Conservation (phyloP, 1,140 invertebrate genomes). For the Leptinotarsa undecemlineata region DNA sequence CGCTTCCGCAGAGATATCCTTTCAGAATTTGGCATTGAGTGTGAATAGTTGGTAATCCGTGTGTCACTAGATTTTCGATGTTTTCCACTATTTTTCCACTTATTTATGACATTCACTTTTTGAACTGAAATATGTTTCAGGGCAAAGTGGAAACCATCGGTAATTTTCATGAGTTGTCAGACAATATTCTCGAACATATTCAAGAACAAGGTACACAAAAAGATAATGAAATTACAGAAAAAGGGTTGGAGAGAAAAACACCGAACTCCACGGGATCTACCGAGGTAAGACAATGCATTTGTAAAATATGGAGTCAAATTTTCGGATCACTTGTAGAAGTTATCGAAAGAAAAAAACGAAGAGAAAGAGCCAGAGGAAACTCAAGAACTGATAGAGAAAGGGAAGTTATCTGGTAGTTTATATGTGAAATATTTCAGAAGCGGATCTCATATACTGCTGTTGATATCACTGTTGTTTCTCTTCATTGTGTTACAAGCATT, state of each 20-base stretch:
- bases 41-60: too few relatives aligned
- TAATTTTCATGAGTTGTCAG: constrained; percentile 49
- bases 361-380: constrained; percentile 57
- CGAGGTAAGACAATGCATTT: too few relatives aligned
- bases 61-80: too few relatives aligned
- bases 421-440: constrained; percentile 61
- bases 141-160: constrained; percentile 55
- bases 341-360: neutral
- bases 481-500: constrained; percentile 57
- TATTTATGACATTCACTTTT: neutral
- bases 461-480: constrained; percentile 54
- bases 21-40: too few relatives aligned
- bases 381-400: constrained; percentile 63
- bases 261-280: too few relatives aligned
- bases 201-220: too few relatives aligned
- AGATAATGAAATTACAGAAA: constrained; percentile 13
- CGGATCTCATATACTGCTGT: constrained; percentile 56
- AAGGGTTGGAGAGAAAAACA: too few relatives aligned
- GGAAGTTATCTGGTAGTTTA: constrained; percentile 59
- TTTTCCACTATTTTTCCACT: neutral
- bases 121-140: constrained; percentile 37
- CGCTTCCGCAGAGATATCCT: too few relatives aligned
- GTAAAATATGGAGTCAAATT: too few relatives aligned
- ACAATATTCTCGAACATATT: constrained; percentile 37
- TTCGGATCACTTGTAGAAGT: neutral